Base-by-base conservation (phyloP, 92 coral and sea anemone species). In the Porites lobata region DNA sequence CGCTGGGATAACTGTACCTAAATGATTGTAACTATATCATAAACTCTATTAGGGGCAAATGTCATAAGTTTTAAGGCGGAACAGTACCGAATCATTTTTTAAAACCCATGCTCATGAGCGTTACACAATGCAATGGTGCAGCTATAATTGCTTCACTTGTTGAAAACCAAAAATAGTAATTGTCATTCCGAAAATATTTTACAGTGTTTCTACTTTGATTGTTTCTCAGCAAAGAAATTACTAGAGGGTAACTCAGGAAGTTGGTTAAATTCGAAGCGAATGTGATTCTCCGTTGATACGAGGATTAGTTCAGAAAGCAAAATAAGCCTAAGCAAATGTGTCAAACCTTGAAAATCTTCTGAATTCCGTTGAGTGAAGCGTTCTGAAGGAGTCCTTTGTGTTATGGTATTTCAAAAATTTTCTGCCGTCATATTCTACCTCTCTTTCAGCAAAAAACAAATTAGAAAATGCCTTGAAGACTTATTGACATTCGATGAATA, bases 141-240 rank as follows among this genome's bases (percentile, higher is more conserved):
- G 22, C 5, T 24, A 52, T 53, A 69, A 54, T 69, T 68, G 53
- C 63, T 4, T 22, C 12, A 57, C 69, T 54, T 22, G 69, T 9
- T 71, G 86, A 72, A 70, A 54, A 63, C n/a, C 43, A 81, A 53
- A 57, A 38, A 19, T 29, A 29, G 29, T 82, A 62, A 70, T 71
- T 82, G 8, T 43, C 86, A 70, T 69, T 57, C 86, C 77, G 7
- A 10, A 57, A 56, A 81, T 81, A 53, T 32, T 77, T 77, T 58
- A 7, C 19, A 2, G 66, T 15, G 18, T 62, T 81, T 81, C 32
- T 69, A 50, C 57, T 38, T 32, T 11, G 65, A 38, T 69, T 54
- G 62, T 56, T 26, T 4, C 12, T 18, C 20, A 58, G 18, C 53
- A n/a, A 17, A 47, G 50, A 82, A n/a, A 22, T 9, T 56, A 14